These are phyloP conservation scores for Arenaria interpres DNA, from an alignment of 2,113 vertebrate genomes.

Conservation along the genomic window DNA sequence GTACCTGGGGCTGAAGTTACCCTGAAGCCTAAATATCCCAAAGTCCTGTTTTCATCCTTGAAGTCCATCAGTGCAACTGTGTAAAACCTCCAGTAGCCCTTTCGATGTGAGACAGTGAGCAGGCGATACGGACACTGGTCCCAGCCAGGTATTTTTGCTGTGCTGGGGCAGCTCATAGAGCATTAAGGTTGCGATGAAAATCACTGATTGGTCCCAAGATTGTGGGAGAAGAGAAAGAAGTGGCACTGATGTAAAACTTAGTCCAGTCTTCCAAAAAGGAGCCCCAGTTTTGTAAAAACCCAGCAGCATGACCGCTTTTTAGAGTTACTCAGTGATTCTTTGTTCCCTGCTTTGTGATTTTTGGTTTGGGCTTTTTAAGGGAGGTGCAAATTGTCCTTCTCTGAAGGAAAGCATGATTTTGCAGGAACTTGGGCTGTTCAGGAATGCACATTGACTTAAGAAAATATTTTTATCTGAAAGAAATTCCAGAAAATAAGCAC, in stretches of 20 bases:
- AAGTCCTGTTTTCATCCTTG: neutral
- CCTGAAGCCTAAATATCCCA: neutral
- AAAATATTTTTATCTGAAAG: neutral
- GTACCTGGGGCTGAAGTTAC: neutral
- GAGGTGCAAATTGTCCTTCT: neutral
- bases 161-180: neutral
- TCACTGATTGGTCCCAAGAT: neutral
- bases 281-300: neutral
- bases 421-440: neutral
- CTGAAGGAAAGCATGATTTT: neutral
- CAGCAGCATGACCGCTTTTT: neutral
- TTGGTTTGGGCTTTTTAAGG: neutral
- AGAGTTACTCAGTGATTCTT: neutral
- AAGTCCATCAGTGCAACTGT: neutral
- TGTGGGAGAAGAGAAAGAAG: neutral
- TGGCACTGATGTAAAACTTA: neutral
- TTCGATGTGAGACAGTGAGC: neutral
- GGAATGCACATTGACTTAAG: neutral
- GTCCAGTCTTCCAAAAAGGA: neutral
- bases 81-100: neutral
- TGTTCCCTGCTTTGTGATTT: neutral
- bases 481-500: neutral
- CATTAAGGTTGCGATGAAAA: neutral
- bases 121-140: fast-evolving
- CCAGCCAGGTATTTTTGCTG: neutral